Base-by-base conservation (phyloP, 2,888 invertebrate genomes). In the Pheosia tremula region DNA sequence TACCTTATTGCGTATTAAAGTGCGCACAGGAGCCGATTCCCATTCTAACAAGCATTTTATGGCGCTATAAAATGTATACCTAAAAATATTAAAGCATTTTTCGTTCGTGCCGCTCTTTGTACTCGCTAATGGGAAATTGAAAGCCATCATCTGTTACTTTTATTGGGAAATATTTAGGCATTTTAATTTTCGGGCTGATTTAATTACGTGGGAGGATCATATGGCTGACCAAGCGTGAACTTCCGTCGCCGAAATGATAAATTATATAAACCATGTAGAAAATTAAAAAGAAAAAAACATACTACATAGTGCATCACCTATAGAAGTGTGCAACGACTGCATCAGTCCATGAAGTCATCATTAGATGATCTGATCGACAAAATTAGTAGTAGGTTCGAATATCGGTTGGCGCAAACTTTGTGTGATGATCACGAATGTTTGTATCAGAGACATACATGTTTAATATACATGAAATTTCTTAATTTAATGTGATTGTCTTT, bases 1-100 rank as follows among this genome's bases (percentile, higher is more conserved):
- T 72, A 74, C 72, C 78, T 77, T 75, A 75, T 71, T 67, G 71
- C 71, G 60, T 74, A 65, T 77, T 71, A 77, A 72, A 72, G 62
- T 68, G 63, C 61, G 64, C 64, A 64, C 64, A 67, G 63, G 57
- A 58, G 62, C 59, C 68, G 72, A 71, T 70, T 75, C 70, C 68
- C 71, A 74, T 75, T 67, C 77, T 71, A 78, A 76, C 76, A 72
- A 77, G 75, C 75, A 68, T 70, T 78, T 82, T 75, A 82, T 71
- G 81, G 75, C 63, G 74, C 69, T 62, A 78, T 82, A 75, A 80
- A 79, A 63, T 39, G 55, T 54, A 39, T 39, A 54, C 9, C 64
- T 60, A 64, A 64, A 71, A 66, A 73, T 72, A 75, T 80, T 78
- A 71, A 68, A 74, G 63, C 63, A 72, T 74, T 72, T 75, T 71